phyloP scores from a whole-genome alignment of 2,888 invertebrate genomes.

The Athripsodes cinereus region DNA sequence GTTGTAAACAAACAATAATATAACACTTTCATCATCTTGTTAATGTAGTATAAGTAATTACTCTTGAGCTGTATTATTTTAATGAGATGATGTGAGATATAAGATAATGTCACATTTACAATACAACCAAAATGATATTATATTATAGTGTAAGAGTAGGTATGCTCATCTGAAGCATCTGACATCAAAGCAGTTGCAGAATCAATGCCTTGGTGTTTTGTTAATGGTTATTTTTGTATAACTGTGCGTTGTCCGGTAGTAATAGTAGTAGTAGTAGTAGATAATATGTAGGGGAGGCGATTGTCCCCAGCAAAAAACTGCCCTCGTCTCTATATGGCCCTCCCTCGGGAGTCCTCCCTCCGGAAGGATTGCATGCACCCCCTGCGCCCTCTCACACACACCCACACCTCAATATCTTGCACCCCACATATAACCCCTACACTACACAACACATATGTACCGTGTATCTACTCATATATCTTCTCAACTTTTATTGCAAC shows the following conservation, averaged over 20 bases:
- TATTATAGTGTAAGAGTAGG: too few relatives aligned
- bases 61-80: too few relatives aligned
- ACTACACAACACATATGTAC: not conserved
- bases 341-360: slow-evolving; percentile 12
- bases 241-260: not conserved
- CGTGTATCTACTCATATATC: too few relatives aligned
- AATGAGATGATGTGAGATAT: too few relatives aligned
- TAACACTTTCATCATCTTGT: too few relatives aligned
- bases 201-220: not conserved
- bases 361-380: slow-evolving; percentile 23
- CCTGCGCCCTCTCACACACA: not conserved
- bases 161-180: too few relatives aligned
- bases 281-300: not conserved
- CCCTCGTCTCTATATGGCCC: slow-evolving; percentile 1
- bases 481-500: not conserved
- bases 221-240: not conserved
- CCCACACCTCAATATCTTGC: too few relatives aligned
- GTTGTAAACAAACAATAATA: too few relatives aligned
- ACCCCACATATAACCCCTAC: not conserved
- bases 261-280: too few relatives aligned
- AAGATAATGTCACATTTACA: not conserved
- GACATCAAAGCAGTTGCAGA: not conserved
- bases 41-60: too few relatives aligned
- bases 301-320: slow-evolving; percentile 22
- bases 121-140: not conserved